Evolutionary conservation across 2,888 invertebrate species (phyloP), one percentile per base, ranked within the genome.

Genomic region (Charanyca ferruginea): DNA sequence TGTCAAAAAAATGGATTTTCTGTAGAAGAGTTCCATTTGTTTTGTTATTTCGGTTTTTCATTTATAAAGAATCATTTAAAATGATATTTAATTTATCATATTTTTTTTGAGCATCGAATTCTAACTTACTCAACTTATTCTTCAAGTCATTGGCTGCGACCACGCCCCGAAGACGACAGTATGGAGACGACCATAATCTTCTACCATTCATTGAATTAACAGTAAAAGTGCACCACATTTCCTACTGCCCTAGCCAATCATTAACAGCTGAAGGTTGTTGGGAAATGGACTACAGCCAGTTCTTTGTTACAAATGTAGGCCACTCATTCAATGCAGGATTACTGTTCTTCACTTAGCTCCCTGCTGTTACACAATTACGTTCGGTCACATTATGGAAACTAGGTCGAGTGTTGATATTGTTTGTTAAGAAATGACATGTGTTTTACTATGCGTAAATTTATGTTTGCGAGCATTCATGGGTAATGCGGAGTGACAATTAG

Each of bases 271-370:
- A 88, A 90, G 89, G 90, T 83, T 89, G 86, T 89, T 86, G 87
- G 85, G 84, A 89, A 91, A 91, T 87, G 85, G 85, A 87, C 79
- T 86, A 86, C 85, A 87, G 88, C 87, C 87, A 83, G 85, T 89
- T 89, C 86, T 88, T 88, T 88, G 89, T 88, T 82, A 71, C 68
- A 54, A 66, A 62, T 88, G 87, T 90, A 80, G 89, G 89, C 83
- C 87, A 81, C 73, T 76, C 81, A 85, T 84, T 85, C 66, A 82
- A 73, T 81, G 79, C 70, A 66, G 80, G 84, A 85, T 83, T 78
- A 82, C 81, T 61, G 84, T 83, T 80, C 79, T 74, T 75, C 76
- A 65, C 68, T 77, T 64, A 73, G 79, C 77, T 79, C 85, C 90
- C 89, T 79, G 83, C 87, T 88, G 89, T 90, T 90, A 88, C 83